phyloP scores from a whole-genome alignment of 2,888 invertebrate species.

The Plebejus anna region DNA sequence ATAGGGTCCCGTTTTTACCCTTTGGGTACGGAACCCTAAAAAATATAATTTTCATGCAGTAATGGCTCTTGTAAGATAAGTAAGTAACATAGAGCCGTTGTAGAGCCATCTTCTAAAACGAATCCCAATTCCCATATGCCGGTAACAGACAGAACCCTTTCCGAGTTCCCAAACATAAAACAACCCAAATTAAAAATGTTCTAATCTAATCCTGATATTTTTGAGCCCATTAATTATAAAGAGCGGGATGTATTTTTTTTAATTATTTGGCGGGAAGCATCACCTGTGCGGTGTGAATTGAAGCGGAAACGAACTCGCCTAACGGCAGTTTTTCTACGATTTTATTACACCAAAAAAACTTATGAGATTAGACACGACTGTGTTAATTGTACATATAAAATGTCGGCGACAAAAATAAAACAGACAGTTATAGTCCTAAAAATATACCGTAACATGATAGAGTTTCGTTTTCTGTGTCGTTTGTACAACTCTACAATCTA shows the following conservation, averaged over 20 bases:
- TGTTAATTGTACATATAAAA: conserved; percentile 28
- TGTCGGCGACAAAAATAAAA: conserved; percentile 18
- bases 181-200: conserved; percentile 4
- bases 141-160: background rate
- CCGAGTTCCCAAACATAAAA: background rate
- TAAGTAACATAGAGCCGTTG: background rate
- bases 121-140: background rate
- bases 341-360: conserved; percentile 63
- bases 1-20: too few species aligned
- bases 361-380: conserved; percentile 66
- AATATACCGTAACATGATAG: conserved; percentile 2
- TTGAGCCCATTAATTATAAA: conserved; percentile 23
- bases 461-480: background rate
- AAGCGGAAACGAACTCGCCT: conserved; percentile 74
- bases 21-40: too few species aligned
- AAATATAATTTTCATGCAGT: too few species aligned
- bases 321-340: conserved; percentile 67
- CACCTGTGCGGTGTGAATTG: conserved; percentile 73
- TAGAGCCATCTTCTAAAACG: background rate
- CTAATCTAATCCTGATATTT: conserved; percentile 3
- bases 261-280: conserved; percentile 70
- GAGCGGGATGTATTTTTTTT: conserved; percentile 53
- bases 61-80: background rate
- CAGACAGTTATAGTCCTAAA: conserved; percentile 18
- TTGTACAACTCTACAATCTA: background rate